Evolutionary conservation across 2,113 vertebrate species (phyloP).

Genomic region (Eptesicus fuscus): DNA sequence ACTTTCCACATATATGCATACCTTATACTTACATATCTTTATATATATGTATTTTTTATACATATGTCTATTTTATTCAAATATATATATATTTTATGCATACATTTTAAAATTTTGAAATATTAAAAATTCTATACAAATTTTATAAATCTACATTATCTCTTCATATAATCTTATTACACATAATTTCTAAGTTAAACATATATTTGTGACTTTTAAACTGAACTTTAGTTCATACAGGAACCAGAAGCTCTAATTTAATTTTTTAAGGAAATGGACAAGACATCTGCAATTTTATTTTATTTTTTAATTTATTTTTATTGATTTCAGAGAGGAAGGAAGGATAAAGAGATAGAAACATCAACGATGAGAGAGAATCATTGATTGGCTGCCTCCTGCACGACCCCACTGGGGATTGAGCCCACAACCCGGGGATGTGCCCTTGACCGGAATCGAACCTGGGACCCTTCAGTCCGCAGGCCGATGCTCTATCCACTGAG

Average conservation of each 20-base stretch:
- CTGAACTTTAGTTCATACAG: neutral
- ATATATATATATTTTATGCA: neutral
- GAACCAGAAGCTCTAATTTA: neutral
- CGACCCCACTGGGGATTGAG: too few relatives aligned
- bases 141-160: neutral
- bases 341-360: too few relatives aligned
- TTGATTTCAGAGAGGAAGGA: too few relatives aligned
- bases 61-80: neutral
- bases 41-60: neutral
- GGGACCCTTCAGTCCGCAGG: too few relatives aligned
- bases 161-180: neutral
- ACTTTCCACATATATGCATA: neutral
- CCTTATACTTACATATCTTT: neutral
- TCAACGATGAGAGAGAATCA: too few relatives aligned
- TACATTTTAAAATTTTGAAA: neutral
- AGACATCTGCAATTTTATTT: neutral
- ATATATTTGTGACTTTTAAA: neutral
- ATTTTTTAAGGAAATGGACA: neutral
- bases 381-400: too few relatives aligned
- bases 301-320: too few relatives aligned
- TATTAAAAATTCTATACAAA: neutral
- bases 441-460: too few relatives aligned
- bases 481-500: too few relatives aligned
- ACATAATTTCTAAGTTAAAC: neutral
- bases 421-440: too few relatives aligned